phyloP scores from a whole-genome alignment of 2,113 vertebrate species.

The Lates calcarifer region DNA sequence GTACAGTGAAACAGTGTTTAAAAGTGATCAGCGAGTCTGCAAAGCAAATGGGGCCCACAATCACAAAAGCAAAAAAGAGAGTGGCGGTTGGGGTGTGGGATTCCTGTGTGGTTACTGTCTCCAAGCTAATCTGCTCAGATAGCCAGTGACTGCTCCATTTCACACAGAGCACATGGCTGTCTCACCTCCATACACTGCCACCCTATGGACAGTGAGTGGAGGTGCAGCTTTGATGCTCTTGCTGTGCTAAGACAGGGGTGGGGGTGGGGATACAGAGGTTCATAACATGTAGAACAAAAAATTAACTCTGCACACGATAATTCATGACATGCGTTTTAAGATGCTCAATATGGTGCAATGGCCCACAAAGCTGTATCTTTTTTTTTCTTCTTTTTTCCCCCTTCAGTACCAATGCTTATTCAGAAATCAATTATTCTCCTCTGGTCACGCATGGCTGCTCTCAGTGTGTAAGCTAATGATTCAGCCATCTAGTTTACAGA shows the following conservation, averaged over 20 bases:
- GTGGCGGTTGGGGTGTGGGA: slow-evolving; percentile 67
- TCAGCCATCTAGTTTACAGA: slow-evolving; percentile 65
- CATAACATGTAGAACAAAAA: slow-evolving; percentile 28
- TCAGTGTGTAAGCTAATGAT: slow-evolving; percentile 68
- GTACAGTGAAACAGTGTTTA: slow-evolving; percentile 43
- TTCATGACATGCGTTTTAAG: slow-evolving; percentile 49
- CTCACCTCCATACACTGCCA: slow-evolving; percentile 80
- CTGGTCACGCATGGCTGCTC: slow-evolving; percentile 62
- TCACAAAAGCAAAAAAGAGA: slow-evolving; percentile 37
- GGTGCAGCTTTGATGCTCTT: slow-evolving; percentile 59
- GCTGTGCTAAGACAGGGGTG: slow-evolving; percentile 13
- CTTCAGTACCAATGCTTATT: slow-evolving; percentile 42
- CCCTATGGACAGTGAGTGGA: slow-evolving; percentile 76
- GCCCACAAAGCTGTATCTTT: slow-evolving; percentile 33
- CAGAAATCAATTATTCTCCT: slow-evolving; percentile 75
- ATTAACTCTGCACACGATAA: slow-evolving; percentile 33
- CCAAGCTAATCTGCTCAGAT: slow-evolving; percentile 66
- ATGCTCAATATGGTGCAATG: slow-evolving; percentile 38
- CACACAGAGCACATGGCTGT: slow-evolving; percentile 69
- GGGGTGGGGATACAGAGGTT: background rate
- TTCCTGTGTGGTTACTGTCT: slow-evolving; percentile 75
- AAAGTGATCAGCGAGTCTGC: slow-evolving; percentile 31
- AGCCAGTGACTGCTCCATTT: slow-evolving; percentile 66
- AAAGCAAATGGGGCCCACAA: background rate
- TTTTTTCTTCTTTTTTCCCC: background rate